Percentiles rank a stretch among this genome's conserved stretches.
Evolutionary conservation across 2,888 invertebrate genomes (phyloP).

Genomic region (Philaethria dido): DNA sequence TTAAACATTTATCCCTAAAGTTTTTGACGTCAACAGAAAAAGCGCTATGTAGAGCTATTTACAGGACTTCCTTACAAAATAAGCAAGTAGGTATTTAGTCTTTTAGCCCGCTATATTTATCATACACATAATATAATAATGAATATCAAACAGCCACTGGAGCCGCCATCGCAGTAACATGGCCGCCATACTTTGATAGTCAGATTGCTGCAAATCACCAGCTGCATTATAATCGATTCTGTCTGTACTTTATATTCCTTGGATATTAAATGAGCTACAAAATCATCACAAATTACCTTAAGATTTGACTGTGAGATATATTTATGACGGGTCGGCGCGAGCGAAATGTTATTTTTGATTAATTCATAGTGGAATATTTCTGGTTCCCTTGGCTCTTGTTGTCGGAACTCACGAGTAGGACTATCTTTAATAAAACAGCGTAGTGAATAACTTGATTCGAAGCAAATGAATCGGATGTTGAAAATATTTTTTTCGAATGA

Average conservation of each 20-base stretch:
- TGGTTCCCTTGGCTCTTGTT: constrained; percentile 37
- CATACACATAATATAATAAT: constrained; percentile 38
- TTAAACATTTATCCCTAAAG: no score
- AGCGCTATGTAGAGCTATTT: not conserved
- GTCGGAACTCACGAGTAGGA: constrained; percentile 32
- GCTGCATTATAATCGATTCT: constrained; percentile 64
- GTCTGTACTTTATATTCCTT: constrained; percentile 80
- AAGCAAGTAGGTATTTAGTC: not conserved
- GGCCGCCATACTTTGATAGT: constrained; percentile 65
- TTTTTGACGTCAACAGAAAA: no score
- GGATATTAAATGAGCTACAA: constrained; percentile 81
- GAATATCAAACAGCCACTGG: constrained; percentile 33
- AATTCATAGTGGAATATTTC: constrained; percentile 69
- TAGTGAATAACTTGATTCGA: constrained; percentile 19
- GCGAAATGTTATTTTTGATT: constrained; percentile 56
- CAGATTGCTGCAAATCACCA: constrained; percentile 71
- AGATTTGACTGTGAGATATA: constrained; percentile 81
- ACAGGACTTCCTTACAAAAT: not conserved
- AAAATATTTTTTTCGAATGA: not conserved
- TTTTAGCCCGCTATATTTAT: constrained; percentile 21
- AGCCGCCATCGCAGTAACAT: constrained; percentile 41
- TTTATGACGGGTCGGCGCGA: constrained; percentile 65
- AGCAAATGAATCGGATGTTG: not conserved
- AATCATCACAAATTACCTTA: constrained; percentile 82
- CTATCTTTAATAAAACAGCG: constrained; percentile 12